These are phyloP conservation scores for Coenonympha glycerion DNA, from an alignment of 2,888 invertebrate genomes.

Conservation along the genomic window DNA sequence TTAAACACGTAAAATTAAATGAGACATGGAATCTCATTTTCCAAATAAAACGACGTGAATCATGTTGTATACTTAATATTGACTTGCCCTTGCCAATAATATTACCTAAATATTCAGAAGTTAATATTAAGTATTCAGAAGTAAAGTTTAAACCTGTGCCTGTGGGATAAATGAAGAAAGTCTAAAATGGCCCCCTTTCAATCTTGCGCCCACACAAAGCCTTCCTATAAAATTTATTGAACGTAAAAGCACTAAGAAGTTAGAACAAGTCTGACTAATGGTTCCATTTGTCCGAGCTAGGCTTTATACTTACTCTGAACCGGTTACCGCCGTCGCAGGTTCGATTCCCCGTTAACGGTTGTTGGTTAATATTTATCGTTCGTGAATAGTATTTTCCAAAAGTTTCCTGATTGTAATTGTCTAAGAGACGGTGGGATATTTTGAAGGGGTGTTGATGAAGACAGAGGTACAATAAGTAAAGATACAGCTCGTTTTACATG, in stretches of 20 bases:
- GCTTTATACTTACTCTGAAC: conserved; percentile 28
- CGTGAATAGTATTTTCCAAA: conserved; percentile 48
- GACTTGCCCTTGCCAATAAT: no score
- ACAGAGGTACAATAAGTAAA: no score
- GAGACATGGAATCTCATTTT: no score
- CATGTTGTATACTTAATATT: no score
- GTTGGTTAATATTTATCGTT: conserved; percentile 52
- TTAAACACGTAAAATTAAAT: no score
- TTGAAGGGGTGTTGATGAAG: not conserved
- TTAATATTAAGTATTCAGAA: no score
- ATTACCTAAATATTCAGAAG: no score
- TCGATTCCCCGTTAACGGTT: conserved; percentile 45
- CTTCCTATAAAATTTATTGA: not conserved
- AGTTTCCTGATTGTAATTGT: conserved; percentile 7
- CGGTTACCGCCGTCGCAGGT: conserved; percentile 25
- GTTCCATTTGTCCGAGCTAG: conserved; percentile 10
- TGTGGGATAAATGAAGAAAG: no score
- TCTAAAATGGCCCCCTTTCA: not conserved
- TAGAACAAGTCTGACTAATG: conserved; percentile 2
- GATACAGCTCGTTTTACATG: no score
- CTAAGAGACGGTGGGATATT: not conserved
- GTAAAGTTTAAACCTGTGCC: no score
- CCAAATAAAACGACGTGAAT: no score
- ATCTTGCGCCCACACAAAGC: not conserved
- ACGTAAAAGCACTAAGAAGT: not conserved